Conservation (phyloP, 1,140 invertebrate genomes). For the Philopotamus ludificatus region DNA sequence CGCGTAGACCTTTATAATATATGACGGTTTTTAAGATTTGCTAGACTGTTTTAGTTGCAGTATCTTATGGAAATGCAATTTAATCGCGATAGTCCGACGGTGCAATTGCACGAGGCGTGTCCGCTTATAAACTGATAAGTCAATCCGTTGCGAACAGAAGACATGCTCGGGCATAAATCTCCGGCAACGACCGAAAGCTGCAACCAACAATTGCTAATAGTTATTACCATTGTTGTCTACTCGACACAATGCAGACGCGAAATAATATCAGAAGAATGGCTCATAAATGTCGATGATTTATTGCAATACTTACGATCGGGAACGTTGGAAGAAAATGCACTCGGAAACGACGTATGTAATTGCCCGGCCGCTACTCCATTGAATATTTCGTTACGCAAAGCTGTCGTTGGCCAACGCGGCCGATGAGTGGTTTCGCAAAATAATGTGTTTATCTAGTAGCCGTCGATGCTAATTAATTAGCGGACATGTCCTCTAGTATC, state of each 20-base stretch:
- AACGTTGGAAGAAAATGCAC: neutral
- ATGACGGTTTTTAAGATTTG: no score
- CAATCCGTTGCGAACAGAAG: neutral
- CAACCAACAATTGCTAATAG: constrained; percentile 1
- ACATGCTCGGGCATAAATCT: neutral
- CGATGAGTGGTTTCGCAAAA: no score
- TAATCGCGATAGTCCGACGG: no score
- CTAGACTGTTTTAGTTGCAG: no score
- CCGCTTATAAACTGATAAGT: neutral
- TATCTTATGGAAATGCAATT: no score
- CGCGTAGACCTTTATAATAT: no score
- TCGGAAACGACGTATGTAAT: neutral
- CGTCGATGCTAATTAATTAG: no score
- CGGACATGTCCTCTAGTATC: neutral
- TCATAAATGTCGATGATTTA: constrained; percentile 6
- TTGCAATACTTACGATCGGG: neutral
- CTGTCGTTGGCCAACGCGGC: no score
- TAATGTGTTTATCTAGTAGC: no score
- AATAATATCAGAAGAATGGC: neutral
- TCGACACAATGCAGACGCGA: constrained; percentile 1
- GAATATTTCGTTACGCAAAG: no score
- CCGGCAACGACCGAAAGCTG: neutral
- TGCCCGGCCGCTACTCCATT: no score
- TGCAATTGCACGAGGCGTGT: neutral
- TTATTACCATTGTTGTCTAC: neutral